These are phyloP conservation scores for Galagoides demidoff DNA, from an alignment of 2,797 vertebrate genomes.

Conservation along the genomic window DNA sequence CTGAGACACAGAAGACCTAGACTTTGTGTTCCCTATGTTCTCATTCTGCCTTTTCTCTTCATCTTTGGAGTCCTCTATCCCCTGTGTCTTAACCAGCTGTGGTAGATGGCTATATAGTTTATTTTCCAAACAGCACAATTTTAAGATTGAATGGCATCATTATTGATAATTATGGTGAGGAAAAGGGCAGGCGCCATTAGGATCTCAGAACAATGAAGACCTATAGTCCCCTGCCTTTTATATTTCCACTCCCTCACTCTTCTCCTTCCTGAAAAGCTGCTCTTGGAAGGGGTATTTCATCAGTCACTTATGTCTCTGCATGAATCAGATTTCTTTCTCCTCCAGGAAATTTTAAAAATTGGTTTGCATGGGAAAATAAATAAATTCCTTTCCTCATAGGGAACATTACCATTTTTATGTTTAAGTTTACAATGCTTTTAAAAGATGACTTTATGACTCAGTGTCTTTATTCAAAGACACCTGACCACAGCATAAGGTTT, in stretches of 20 bases:
- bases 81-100: neutral
- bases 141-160: neutral
- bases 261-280: neutral
- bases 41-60: neutral
- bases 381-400: neutral
- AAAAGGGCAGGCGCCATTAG: neutral
- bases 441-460: neutral
- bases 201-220: neutral
- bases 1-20: neutral
- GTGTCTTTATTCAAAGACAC: neutral
- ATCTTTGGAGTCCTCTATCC: neutral
- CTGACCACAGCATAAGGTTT: neutral
- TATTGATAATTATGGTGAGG: neutral
- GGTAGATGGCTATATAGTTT: neutral
- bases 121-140: neutral
- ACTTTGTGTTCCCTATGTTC: neutral
- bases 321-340: neutral
- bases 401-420: neutral
- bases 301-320: neutral
- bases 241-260: neutral
- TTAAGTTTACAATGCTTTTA: neutral
- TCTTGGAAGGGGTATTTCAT: neutral
- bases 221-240: neutral
- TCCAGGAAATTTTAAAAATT: neutral
- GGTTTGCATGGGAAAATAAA: neutral